Evolutionary conservation across 2,797 vertebrate species (phyloP), one percentile per base, ranked within the genome.

Genomic region (Aythya fuligula): DNA sequence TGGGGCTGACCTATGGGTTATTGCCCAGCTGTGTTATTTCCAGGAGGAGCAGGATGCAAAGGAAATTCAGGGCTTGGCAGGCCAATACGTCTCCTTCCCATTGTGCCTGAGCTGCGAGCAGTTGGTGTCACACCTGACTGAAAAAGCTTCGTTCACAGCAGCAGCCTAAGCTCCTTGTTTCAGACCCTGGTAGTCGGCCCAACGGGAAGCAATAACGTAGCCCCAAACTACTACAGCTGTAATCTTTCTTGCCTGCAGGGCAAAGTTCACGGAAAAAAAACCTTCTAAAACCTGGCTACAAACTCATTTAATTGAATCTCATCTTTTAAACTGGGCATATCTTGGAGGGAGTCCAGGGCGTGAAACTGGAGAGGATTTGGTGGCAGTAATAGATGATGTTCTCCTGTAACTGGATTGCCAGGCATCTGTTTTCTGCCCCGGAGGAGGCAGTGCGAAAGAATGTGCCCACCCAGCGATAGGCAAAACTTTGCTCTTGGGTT

Each of bases 41-140:
- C 9, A 38, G 43, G 43, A 62, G 60, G 4, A 38, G 6, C 0
- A 5, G 67, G 49, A 27, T 6, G 11, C 0, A 0, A 49, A 78
- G 43, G 10, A 76, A 41, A 79, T 89, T 56, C 16, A 65, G 53
- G 74, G 25, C 5, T 57, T 2, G 0, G 20, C 60, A 73, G 27
- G 71, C 30, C 9, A 0, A 11, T 76, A 2, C 0, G 0, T 61
- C 75, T 90, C 43, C 51, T 43, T 74, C 74, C 9, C 54, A 0
- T 66, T 85, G 20, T 32, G 18, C 51, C 24, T 9, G 43, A 89
- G 10, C 53, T 82, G 20, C 28, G 61, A 64, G 30, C 20, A 70
- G 22, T 64, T 91, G 17, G 28, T 83, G 32, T 58, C 20, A 17
- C 34, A 8, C 66, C 77, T 72, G 49, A n/a, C 25, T 81, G 20